Percentiles rank a stretch among this genome's conserved stretches.
These are phyloP conservation scores for Perithous albicinctus DNA, from an alignment of 2,888 invertebrate genomes.

Conservation along the genomic window DNA sequence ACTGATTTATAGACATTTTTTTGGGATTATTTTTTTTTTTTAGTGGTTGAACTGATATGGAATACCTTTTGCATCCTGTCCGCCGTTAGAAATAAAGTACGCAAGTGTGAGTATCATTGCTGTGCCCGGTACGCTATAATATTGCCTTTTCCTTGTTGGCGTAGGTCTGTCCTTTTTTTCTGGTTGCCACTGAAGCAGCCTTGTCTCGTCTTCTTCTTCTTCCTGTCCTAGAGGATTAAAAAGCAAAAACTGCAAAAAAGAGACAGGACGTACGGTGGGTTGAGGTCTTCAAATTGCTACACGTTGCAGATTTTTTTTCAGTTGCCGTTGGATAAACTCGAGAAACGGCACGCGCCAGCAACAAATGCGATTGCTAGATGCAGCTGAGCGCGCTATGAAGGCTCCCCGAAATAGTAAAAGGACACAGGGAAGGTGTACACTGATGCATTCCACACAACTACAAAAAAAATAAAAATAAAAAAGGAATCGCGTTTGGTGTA, in stretches of 20 bases:
- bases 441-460: slow-evolving; percentile 4
- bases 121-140: neutral
- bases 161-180: slow-evolving; percentile 3
- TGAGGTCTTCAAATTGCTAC: slow-evolving; percentile 37
- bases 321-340: slow-evolving; percentile 25
- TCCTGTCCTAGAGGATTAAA: slow-evolving; percentile 21
- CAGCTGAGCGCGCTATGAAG: slow-evolving; percentile 5
- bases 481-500: slow-evolving; percentile 1
- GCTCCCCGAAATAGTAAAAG: neutral
- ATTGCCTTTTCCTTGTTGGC: slow-evolving; percentile 11
- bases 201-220: neutral
- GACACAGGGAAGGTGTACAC: neutral
- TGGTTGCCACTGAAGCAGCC: neutral
- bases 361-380: slow-evolving; percentile 34
- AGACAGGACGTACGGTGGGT: slow-evolving; percentile 8
- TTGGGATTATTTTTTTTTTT: too few relatives aligned
- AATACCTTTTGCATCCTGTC: neutral
- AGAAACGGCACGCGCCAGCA: neutral
- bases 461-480: too few relatives aligned
- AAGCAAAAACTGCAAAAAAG: neutral
- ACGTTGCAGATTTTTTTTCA: slow-evolving; percentile 13
- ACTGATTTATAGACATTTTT: too few relatives aligned
- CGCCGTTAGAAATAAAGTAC: neutral
- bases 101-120: slow-evolving; percentile 2
- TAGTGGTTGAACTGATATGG: too few relatives aligned